Percentiles rank a stretch among this genome's conserved stretches.
Conservation (phyloP, 1,140 invertebrate genomes). For the Eufriesea mexicana region DNA sequence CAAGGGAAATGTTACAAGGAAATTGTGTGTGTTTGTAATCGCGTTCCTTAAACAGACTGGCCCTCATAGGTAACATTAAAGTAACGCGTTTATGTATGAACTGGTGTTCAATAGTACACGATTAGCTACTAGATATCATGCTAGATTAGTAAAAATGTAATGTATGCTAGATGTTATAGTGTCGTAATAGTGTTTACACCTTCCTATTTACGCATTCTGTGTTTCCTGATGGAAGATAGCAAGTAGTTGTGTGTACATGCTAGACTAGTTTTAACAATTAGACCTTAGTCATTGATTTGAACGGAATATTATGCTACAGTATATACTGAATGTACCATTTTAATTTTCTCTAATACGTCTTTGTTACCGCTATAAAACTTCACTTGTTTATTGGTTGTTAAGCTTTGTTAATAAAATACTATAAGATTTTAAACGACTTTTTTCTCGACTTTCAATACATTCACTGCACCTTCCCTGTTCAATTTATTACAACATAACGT, state of each 20-base stretch:
- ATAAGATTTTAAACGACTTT: slow-evolving; percentile 56
- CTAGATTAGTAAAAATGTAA: slow-evolving; percentile 60
- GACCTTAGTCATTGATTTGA: slow-evolving; percentile 60
- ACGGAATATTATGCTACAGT: slow-evolving; percentile 69
- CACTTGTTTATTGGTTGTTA: slow-evolving; percentile 75
- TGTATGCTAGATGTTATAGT: slow-evolving; percentile 58
- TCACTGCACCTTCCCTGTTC: neutral
- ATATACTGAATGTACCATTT: slow-evolving; percentile 67
- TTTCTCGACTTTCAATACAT: neutral
- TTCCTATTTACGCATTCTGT: slow-evolving; percentile 55
- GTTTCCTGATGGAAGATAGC: slow-evolving; percentile 44
- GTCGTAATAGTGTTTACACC: slow-evolving; percentile 47
- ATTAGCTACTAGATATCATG: slow-evolving; percentile 57
- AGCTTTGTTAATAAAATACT: slow-evolving; percentile 77
- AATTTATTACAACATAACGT: neutral
- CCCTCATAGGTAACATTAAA: slow-evolving; percentile 21
- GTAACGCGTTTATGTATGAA: slow-evolving; percentile 55
- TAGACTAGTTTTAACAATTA: slow-evolving; percentile 41
- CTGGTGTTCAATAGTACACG: slow-evolving; percentile 51
- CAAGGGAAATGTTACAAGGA: slow-evolving; percentile 29
- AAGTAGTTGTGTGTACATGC: slow-evolving; percentile 55
- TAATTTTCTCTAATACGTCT: slow-evolving; percentile 68
- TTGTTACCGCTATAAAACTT: slow-evolving; percentile 70
- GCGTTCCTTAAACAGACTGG: slow-evolving; percentile 40
- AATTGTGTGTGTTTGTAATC: slow-evolving; percentile 35